phyloP scores from a whole-genome alignment of 2,113 vertebrate species.

The Buteo buteo region DNA sequence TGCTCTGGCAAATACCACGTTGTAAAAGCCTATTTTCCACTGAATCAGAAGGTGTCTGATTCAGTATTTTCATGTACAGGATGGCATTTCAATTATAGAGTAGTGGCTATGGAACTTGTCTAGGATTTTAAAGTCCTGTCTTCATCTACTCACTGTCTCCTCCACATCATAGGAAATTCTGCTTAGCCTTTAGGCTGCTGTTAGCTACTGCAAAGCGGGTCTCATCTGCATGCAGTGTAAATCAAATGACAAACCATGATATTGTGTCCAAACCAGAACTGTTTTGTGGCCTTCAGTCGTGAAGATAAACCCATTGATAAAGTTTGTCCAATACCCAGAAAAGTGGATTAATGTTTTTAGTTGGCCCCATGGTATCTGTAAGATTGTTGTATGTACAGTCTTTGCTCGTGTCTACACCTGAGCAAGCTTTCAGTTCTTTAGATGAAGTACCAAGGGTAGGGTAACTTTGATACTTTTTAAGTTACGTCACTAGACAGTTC shows the following conservation, averaged over 20 bases:
- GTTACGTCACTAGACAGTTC: neutral
- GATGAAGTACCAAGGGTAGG: neutral
- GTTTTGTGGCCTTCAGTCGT: neutral
- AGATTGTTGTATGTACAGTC: neutral
- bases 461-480: neutral
- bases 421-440: neutral
- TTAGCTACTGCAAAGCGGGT: neutral
- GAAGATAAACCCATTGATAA: neutral
- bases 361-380: neutral
- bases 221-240: neutral
- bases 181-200: neutral
- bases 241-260: neutral
- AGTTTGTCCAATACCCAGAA: neutral
- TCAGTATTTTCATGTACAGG: neutral
- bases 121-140: neutral
- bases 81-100: neutral
- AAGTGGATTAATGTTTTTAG: neutral
- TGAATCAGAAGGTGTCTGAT: neutral
- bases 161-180: neutral
- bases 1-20: neutral
- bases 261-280: neutral
- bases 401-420: neutral
- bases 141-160: neutral
- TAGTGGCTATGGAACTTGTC: neutral
- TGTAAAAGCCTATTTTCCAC: neutral